Evolutionary conservation across 2,888 invertebrate species (phyloP).

Genomic region (Lymantria dispar): DNA sequence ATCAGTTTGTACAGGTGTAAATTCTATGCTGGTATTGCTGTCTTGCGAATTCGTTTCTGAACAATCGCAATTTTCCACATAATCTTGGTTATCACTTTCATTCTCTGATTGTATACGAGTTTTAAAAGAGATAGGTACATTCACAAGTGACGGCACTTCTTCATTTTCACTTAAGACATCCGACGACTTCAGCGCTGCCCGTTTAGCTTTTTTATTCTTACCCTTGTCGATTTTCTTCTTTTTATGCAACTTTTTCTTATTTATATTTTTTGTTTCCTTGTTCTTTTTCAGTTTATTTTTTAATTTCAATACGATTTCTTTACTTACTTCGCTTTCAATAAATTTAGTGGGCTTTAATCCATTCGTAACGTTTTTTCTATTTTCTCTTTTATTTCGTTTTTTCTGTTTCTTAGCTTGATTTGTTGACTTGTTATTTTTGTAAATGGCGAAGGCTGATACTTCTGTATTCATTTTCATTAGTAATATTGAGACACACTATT

Average conservation of each 20-base stretch:
- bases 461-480: slow-evolving; percentile 50
- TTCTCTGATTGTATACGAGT: slow-evolving; percentile 7
- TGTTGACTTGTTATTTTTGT: slow-evolving; percentile 52
- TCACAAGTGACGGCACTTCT: slow-evolving; percentile 46
- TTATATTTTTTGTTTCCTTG: slow-evolving; percentile 49
- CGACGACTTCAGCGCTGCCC: background rate
- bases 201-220: slow-evolving; percentile 8
- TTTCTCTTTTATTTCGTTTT: slow-evolving; percentile 38
- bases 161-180: slow-evolving; percentile 18
- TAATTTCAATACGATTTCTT: slow-evolving; percentile 50
- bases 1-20: slow-evolving; percentile 64
- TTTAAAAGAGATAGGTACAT: slow-evolving; percentile 12
- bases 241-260: slow-evolving; percentile 55
- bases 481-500: background rate
- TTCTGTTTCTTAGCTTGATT: slow-evolving; percentile 43
- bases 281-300: slow-evolving; percentile 51
- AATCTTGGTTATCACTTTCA: slow-evolving; percentile 35
- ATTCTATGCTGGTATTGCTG: slow-evolving; percentile 50
- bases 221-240: slow-evolving; percentile 40
- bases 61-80: slow-evolving; percentile 18
- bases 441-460: slow-evolving; percentile 70
- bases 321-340: slow-evolving; percentile 37
- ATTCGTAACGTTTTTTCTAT: background rate
- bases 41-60: slow-evolving; percentile 7
- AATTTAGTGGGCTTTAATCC: slow-evolving; percentile 19